Conservation (phyloP, 92 coral and sea anemone species). For the Ricordea florida region DNA sequence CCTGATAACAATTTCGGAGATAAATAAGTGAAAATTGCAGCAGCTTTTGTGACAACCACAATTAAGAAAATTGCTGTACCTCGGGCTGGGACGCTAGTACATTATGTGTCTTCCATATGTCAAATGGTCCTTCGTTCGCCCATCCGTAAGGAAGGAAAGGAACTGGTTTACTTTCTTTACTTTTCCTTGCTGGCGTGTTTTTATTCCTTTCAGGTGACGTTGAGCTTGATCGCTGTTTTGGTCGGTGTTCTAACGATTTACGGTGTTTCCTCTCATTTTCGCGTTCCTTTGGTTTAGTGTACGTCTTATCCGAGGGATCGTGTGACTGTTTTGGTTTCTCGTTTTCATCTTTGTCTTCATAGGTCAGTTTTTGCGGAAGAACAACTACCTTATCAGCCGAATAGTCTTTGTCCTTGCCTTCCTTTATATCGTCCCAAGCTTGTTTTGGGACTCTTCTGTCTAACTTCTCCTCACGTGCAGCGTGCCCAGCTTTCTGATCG, state of each 20-base stretch:
- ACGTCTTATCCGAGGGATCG: background rate
- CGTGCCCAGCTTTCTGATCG: constrained; percentile 30
- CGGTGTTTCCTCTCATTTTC: constrained; percentile 11
- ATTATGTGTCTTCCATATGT: constrained; percentile 87
- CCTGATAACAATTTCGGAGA: too few relatives aligned
- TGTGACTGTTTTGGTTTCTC: constrained; percentile 2
- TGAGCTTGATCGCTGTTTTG: constrained; percentile 42
- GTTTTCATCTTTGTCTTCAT: background rate
- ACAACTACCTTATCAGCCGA: background rate
- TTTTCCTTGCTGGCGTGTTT: constrained; percentile 9
- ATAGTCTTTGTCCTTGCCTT: background rate
- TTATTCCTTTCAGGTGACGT: constrained; percentile 10
- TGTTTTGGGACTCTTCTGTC: constrained; percentile 31
- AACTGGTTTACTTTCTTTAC: too few relatives aligned
- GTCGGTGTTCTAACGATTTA: constrained; percentile 7
- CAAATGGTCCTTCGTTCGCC: constrained; percentile 95
- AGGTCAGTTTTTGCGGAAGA: background rate
- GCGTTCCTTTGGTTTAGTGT: constrained; percentile 4
- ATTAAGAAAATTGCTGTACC: too few relatives aligned
- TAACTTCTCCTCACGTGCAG: background rate
- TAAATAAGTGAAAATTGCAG: too few relatives aligned
- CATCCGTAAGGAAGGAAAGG: constrained; percentile 95
- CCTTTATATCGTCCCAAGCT: constrained; percentile 54
- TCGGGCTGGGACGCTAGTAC: constrained; percentile 81
- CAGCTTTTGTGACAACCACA: too few relatives aligned